These are phyloP conservation scores for Agonum fuliginosum DNA, from an alignment of 2,888 invertebrate species.

Conservation along the genomic window DNA sequence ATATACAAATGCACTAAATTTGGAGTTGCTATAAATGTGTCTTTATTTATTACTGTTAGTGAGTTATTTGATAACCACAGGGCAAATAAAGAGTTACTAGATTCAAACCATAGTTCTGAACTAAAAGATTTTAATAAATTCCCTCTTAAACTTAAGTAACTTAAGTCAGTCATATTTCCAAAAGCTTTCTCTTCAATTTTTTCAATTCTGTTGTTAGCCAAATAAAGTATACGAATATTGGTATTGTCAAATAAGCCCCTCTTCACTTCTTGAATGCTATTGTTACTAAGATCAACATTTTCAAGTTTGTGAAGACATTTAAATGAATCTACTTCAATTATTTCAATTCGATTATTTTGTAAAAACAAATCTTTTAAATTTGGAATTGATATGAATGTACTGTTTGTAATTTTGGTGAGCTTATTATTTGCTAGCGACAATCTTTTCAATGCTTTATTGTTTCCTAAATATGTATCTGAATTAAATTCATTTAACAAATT, in stretches of 20 bases:
- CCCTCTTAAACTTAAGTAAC: background rate
- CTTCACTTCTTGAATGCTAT: background rate
- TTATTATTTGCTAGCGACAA: too few relatives aligned
- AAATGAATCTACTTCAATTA: background rate
- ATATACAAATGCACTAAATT: background rate
- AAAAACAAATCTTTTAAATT: too few relatives aligned
- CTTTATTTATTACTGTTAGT: background rate
- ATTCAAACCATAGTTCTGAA: background rate
- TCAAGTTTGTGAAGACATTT: background rate
- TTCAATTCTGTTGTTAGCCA: background rate
- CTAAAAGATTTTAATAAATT: conserved; percentile 7
- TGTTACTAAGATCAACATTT: conserved; percentile 4
- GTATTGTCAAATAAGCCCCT: background rate
- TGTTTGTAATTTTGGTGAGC: too few relatives aligned
- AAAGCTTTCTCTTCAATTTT: conserved; percentile 15
- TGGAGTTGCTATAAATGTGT: background rate
- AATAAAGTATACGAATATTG: background rate
- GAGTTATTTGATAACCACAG: conserved; percentile 16
- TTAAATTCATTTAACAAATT: too few relatives aligned
- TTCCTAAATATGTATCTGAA: too few relatives aligned
- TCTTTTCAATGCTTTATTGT: too few relatives aligned
- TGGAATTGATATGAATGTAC: too few relatives aligned
- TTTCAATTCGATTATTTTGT: too few relatives aligned
- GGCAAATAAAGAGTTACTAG: background rate
- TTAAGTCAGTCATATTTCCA: background rate